Evolutionary conservation across 2,797 vertebrate species (phyloP).

Genomic region (Paguma larvata): DNA sequence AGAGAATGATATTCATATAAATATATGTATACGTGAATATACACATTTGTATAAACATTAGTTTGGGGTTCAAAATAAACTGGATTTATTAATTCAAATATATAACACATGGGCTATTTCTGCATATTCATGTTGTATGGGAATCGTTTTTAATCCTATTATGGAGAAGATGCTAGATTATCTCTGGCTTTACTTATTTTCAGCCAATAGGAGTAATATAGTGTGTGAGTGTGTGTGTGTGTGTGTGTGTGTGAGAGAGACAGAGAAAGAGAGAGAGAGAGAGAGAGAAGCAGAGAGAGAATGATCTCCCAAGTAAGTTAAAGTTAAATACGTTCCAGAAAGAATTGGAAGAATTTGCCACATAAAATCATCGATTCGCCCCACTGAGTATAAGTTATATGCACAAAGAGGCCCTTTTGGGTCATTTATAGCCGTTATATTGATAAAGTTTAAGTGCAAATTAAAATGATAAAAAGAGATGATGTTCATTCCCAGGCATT

Average conservation of each 20-base stretch:
- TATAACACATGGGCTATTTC: neutral
- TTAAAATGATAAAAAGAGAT: neutral
- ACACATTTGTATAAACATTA: neutral
- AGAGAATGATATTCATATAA: neutral
- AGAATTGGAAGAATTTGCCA: neutral
- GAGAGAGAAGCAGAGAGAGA: neutral
- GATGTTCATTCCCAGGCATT: neutral
- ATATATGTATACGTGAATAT: neutral
- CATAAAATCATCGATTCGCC: neutral
- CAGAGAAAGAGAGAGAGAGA: neutral
- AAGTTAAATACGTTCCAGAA: neutral
- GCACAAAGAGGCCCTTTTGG: neutral
- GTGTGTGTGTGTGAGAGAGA: neutral
- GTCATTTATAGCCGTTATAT: neutral
- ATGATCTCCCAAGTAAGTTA: neutral
- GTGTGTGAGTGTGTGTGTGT: neutral
- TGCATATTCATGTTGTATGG: neutral
- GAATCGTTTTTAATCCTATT: neutral
- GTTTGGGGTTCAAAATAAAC: neutral
- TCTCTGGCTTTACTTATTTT: neutral
- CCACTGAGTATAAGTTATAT: neutral
- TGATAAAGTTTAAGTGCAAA: neutral
- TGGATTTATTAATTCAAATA: neutral
- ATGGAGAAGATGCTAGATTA: neutral
- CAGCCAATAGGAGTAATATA: neutral